These are phyloP conservation scores for Coregonus clupeaformis DNA, from an alignment of 2,113 vertebrate species.

Conservation along the genomic window DNA sequence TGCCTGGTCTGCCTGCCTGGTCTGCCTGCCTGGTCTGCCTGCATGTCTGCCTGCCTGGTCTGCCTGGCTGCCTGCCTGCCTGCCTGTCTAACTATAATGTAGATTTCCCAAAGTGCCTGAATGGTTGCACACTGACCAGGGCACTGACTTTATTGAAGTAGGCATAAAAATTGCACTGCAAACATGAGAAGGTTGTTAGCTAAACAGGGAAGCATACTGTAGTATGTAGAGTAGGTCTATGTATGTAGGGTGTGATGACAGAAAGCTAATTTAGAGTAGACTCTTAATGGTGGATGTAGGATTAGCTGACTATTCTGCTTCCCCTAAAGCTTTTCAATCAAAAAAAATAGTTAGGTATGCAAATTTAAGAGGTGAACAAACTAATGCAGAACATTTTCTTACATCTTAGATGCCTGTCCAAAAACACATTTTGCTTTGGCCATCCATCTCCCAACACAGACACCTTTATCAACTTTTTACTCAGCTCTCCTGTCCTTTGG, in stretches of 20 bases:
- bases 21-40: no score
- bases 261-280: constrained; percentile 45
- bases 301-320: constrained; percentile 50
- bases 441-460: constrained; percentile 27
- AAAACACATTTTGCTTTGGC: constrained; percentile 21
- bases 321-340: no score
- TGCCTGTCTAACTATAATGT: constrained; percentile 43
- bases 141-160: constrained; percentile 63
- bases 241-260: constrained; percentile 12
- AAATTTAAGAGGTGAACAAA: no score
- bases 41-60: no score
- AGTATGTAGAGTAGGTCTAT: constrained; percentile 32
- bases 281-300: constrained; percentile 48
- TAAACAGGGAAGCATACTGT: constrained; percentile 46
- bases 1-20: no score
- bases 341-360: no score
- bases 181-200: constrained; percentile 53
- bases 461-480: constrained; percentile 15
- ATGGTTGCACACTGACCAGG: constrained; percentile 59
- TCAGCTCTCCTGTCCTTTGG: not conserved
- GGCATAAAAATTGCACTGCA: constrained; percentile 36
- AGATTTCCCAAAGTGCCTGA: constrained; percentile 57
- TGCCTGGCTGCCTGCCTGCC: no score
- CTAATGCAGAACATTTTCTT: not conserved
- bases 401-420: not conserved